Conservation (phyloP, 2,113 vertebrate genomes). For the Sterrhoptilus dennistouni region DNA sequence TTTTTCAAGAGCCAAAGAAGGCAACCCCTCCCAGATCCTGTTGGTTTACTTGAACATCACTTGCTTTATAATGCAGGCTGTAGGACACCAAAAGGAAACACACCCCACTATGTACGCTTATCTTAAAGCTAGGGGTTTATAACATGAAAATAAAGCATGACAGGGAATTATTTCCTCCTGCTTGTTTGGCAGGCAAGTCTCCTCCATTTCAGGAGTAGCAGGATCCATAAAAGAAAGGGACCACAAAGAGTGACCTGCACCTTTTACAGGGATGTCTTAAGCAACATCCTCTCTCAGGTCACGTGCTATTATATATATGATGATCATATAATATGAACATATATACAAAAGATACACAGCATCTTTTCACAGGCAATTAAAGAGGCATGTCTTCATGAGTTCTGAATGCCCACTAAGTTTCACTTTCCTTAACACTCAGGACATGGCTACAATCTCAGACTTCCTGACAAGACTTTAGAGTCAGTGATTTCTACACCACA, state of each 20-base stretch:
- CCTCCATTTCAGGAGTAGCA: background rate
- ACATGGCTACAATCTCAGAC: background rate
- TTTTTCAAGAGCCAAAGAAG: background rate
- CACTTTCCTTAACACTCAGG: background rate
- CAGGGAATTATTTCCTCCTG: background rate
- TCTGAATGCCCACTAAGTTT: background rate
- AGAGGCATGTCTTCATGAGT: background rate
- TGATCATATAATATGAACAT: background rate
- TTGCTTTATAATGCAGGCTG: background rate
- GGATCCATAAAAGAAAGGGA: background rate
- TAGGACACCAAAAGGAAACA: background rate
- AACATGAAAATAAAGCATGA: background rate
- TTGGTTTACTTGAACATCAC: background rate
- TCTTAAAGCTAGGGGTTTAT: background rate
- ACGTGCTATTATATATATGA: background rate
- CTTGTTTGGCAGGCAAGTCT: background rate
- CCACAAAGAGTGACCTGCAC: background rate
- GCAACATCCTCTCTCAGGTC: background rate
- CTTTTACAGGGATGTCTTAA: background rate
- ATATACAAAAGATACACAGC: background rate
- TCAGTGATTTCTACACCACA: background rate
- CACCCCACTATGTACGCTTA: background rate
- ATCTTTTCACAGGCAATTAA: background rate
- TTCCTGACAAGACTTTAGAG: background rate
- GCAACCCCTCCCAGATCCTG: background rate